Base-by-base conservation (phyloP, 1,140 invertebrate species). In the Whitmania pigra region DNA sequence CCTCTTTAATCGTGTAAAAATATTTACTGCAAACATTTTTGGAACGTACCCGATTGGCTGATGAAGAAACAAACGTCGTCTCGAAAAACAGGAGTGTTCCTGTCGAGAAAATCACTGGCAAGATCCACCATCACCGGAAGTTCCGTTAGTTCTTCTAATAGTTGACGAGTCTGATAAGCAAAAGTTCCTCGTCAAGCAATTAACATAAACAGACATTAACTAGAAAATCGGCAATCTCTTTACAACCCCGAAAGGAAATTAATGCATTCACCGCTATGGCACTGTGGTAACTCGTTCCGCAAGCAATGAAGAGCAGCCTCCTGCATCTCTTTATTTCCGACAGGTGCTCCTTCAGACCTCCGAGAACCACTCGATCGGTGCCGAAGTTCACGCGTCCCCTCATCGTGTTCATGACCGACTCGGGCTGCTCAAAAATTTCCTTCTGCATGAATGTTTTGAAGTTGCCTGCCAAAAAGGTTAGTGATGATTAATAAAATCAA, bases 31-130 rank as follows among this genome's bases (percentile, higher is more conserved):
- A 70, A 70, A n/a, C 22, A 49, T 29, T 20, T 22, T 49, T 36
- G 31, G 40, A 31, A 31, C 43, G 3, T 49, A 82, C 81, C 81
- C 77, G 81, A 82, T 73, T 82, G 81, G 73, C 80, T 81, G 75
- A 99, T 97, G 78, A 99, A 99, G 85, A 99, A 98, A 81, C 97
- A 99, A 29, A 99, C 97, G 82, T 99, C 97, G 81, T 99, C 97
- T 77, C 97, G 87, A 82, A 99, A 99, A 49, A 99, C 93, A 27
- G 97, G 97, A 0, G 96, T 99, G 73, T 93, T 92, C 74, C 97
- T 87, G 79, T 99, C 97, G 15, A 99, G 84, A 81, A 99, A 99
- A 80, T 99, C 97, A 67, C 93, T 97, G 25, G 97, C 96, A 71
- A 99, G 83, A 82, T 99, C 97, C 9, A 99, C 92, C 90, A 98